Evolutionary conservation across 2,797 vertebrate species (phyloP).

Genomic region (Coregonus ussuriensis): DNA sequence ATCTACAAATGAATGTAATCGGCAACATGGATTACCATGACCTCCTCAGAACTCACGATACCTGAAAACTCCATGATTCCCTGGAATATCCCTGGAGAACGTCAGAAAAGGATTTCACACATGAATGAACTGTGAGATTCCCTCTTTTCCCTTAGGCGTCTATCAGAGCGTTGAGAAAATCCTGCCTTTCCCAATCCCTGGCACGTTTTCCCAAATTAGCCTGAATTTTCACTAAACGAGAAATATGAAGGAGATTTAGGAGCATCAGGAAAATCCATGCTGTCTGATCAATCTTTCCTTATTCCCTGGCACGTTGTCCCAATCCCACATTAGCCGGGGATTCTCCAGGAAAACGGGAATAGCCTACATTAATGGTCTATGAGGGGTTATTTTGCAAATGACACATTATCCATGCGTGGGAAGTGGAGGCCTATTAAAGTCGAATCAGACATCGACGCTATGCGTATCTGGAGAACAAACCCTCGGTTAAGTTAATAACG

Average conservation of each 20-base stretch:
- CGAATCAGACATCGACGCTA: slow-evolving; percentile 71
- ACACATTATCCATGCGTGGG: slow-evolving; percentile 74
- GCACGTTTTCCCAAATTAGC: slow-evolving; percentile 60
- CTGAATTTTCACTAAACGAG: slow-evolving; percentile 38
- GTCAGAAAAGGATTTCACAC: slow-evolving; percentile 54
- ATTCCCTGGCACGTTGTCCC: slow-evolving; percentile 48
- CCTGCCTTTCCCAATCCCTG: slow-evolving; percentile 44
- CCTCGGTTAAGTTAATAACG: slow-evolving; percentile 72
- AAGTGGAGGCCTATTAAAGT: slow-evolving; percentile 73
- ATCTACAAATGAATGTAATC: not conserved
- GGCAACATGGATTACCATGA: not conserved
- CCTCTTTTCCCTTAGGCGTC: slow-evolving; percentile 36
- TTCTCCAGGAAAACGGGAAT: slow-evolving; percentile 53
- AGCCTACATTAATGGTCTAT: slow-evolving; percentile 52
- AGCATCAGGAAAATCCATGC: slow-evolving; percentile 16
- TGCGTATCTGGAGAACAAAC: slow-evolving; percentile 73
- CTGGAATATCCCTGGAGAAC: slow-evolving; percentile 19
- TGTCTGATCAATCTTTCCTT: slow-evolving; percentile 11
- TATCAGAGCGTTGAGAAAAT: not conserved
- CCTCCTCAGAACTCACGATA: not conserved
- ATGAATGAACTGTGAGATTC: slow-evolving; percentile 51
- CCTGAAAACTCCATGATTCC: slow-evolving; percentile 28
- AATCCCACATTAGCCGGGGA: slow-evolving; percentile 61
- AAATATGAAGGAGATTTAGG: not conserved
- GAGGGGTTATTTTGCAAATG: slow-evolving; percentile 65